Evolutionary conservation across 2,797 vertebrate genomes (phyloP).

Genomic region (Triplophysa yarkandensis): DNA sequence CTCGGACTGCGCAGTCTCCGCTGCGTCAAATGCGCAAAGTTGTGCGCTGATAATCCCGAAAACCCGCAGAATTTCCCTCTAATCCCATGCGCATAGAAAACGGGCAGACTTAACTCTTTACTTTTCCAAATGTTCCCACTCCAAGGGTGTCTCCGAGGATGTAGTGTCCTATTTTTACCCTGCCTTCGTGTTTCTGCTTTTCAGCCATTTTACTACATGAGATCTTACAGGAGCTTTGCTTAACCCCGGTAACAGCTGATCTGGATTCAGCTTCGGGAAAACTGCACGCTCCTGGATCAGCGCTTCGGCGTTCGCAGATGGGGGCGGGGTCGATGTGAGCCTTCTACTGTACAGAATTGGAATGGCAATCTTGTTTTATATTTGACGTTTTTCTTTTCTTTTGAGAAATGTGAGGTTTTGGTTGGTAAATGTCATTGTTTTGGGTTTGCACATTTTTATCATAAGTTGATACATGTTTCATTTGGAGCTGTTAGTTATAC

Average conservation of each 20-base stretch:
- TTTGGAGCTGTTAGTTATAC: too few relatives aligned
- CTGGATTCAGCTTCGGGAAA: constrained; percentile 31
- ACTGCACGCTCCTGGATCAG: constrained; percentile 22
- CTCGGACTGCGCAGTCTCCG: rapidly evolving
- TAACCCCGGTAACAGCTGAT: constrained; percentile 17
- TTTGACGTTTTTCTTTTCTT: too few relatives aligned
- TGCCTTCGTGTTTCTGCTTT: constrained; percentile 93
- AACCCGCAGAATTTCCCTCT: constrained; percentile 40
- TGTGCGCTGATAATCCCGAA: constrained; percentile 48
- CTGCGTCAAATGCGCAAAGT: constrained; percentile 68
- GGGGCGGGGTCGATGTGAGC: constrained; percentile 14
- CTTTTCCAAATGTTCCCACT: constrained; percentile 98
- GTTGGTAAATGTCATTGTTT: too few relatives aligned
- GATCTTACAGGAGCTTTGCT: constrained; percentile 36
- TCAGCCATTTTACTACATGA: constrained; percentile 87
- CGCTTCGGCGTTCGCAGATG: neutral
- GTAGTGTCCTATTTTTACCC: constrained; percentile 96
- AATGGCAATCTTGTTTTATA: too few relatives aligned
- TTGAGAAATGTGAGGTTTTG: too few relatives aligned
- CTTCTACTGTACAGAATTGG: neutral
- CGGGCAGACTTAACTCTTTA: constrained; percentile 91
- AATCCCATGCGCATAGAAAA: constrained; percentile 35
- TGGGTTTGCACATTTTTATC: too few relatives aligned
- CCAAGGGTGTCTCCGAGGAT: constrained; percentile 95
- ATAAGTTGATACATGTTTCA: too few relatives aligned